Conservation (phyloP, 2,888 invertebrate genomes). For the Esperia sulphurella region DNA sequence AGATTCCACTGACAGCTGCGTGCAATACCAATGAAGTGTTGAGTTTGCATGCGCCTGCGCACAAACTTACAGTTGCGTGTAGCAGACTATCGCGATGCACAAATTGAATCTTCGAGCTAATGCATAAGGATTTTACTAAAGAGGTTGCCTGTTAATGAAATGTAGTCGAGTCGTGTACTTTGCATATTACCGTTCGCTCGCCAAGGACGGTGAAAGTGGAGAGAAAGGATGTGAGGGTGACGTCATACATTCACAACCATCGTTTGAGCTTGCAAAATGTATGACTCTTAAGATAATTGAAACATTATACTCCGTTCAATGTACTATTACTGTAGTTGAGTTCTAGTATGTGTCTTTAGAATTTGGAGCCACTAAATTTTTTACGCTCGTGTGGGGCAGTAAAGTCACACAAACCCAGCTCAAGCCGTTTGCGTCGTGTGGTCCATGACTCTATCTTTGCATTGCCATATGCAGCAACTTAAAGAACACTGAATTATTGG, state of each 20-base stretch:
- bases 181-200: conserved; percentile 38
- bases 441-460: too few species aligned
- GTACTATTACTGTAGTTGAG: too few species aligned
- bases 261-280: neutral
- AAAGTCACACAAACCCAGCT: too few species aligned
- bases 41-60: neutral
- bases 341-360: too few species aligned
- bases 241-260: conserved; percentile 2
- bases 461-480: too few species aligned
- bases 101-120: neutral
- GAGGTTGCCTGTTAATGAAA: neutral
- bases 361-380: too few species aligned
- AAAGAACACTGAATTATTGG: too few species aligned
- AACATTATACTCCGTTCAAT: neutral
- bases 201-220: conserved; percentile 73
- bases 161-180: conserved; percentile 9
- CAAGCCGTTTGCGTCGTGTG: too few species aligned
- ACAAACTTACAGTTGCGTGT: neutral
- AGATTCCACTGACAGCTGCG: conserved; percentile 18
- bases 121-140: neutral
- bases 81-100: neutral
- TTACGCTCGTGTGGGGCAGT: too few species aligned
- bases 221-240: conserved; percentile 63
- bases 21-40: conserved; percentile 6
- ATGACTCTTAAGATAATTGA: neutral